phyloP scores from a whole-genome alignment of 2,888 invertebrate species.

The Laspeyria flexula region DNA sequence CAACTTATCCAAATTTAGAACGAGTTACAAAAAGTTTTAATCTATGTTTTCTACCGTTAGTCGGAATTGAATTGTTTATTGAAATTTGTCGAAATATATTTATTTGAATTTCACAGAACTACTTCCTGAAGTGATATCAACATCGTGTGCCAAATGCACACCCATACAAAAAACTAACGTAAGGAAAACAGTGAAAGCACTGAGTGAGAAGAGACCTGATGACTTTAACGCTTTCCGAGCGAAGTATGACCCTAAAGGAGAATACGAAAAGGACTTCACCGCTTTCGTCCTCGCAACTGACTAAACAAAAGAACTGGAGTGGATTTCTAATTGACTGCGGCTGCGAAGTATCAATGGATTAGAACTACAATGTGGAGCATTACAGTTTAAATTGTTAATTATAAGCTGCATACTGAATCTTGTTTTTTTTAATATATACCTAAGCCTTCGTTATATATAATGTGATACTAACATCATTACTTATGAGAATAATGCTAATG shows the following conservation, averaged over 20 bases:
- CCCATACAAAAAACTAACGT: constrained; percentile 59
- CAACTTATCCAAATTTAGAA: neutral
- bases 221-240: constrained; percentile 60
- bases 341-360: constrained; percentile 3
- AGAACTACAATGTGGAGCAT: constrained; percentile 60
- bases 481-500: too few relatives aligned
- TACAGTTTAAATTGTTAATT: constrained; percentile 24
- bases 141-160: constrained; percentile 70
- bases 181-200: constrained; percentile 65
- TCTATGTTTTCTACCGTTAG: too few relatives aligned
- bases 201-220: constrained; percentile 62
- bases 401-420: constrained; percentile 24
- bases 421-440: constrained; percentile 4
- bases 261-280: constrained; percentile 63
- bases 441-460: too few relatives aligned
- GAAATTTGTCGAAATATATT: too few relatives aligned
- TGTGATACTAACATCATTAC: too few relatives aligned
- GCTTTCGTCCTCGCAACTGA: constrained; percentile 58
- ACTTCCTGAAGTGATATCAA: constrained; percentile 70
- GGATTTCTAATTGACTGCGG: neutral
- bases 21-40: neutral
- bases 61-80: too few relatives aligned
- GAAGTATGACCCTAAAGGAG: constrained; percentile 71
- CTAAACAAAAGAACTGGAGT: constrained; percentile 25
- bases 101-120: constrained; percentile 51